Evolutionary conservation across 2,113 vertebrate species (phyloP).

Genomic region (Charina bottae): DNA sequence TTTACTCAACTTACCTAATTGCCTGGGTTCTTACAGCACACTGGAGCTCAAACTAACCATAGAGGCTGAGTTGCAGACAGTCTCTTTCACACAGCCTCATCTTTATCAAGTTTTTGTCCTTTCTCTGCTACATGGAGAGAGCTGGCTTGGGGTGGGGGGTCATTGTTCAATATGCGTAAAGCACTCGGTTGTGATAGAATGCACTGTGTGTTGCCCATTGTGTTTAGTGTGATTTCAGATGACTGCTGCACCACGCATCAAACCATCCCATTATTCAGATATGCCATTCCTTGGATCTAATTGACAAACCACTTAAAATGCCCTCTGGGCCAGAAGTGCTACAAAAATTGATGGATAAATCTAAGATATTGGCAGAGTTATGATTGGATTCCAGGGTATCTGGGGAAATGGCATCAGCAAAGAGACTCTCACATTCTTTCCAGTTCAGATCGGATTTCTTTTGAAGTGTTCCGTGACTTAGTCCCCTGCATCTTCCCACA

Average conservation of each 20-base stretch:
- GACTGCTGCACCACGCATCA: not conserved
- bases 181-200: not conserved
- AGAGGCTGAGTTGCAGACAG: not conserved
- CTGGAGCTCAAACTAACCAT: not conserved
- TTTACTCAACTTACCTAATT: not conserved
- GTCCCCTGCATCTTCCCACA: not conserved
- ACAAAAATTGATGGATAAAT: not conserved
- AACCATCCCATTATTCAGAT: not conserved
- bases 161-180: not conserved
- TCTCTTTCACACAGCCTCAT: too few relatives aligned
- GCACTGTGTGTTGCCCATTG: not conserved
- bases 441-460: not conserved
- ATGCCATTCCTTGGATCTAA: not conserved
- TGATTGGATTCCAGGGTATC: not conserved
- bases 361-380: not conserved
- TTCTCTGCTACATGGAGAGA: not conserved
- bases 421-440: not conserved
- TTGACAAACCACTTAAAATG: not conserved
- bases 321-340: not conserved
- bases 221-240: not conserved
- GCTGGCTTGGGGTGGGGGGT: too few relatives aligned
- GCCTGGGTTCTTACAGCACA: not conserved
- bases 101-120: not conserved
- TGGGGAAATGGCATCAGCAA: not conserved
- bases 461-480: not conserved